Evolutionary conservation across 2,888 invertebrate genomes (phyloP).

Genomic region (Ornithoptera priamus): DNA sequence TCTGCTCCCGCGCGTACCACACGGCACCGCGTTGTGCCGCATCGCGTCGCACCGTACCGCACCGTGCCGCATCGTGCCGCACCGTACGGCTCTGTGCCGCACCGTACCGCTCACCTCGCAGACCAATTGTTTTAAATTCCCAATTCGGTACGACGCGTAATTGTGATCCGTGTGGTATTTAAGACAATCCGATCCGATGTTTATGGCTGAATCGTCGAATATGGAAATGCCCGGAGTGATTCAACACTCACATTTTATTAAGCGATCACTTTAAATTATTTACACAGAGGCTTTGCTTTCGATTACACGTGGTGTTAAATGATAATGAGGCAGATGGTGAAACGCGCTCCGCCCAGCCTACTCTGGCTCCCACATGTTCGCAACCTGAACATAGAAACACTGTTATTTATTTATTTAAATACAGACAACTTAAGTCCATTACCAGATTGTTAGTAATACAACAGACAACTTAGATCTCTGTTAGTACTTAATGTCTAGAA

Average conservation of each 20-base stretch:
- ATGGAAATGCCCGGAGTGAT: constrained; percentile 14
- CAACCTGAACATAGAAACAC: too few relatives aligned
- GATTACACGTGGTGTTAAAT: too few relatives aligned
- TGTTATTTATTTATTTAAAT: too few relatives aligned
- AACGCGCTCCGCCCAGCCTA: too few relatives aligned
- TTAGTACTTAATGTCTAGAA: too few relatives aligned
- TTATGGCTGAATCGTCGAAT: constrained; percentile 26
- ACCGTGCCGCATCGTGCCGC: constrained; percentile 31
- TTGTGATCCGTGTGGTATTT: constrained; percentile 25
- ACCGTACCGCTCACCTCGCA: constrained; percentile 29
- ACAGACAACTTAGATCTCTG: too few relatives aligned
- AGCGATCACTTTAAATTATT: neutral
- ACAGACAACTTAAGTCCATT: too few relatives aligned
- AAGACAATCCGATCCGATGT: constrained; percentile 31
- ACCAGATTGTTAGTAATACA: too few relatives aligned
- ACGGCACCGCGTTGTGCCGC: constrained; percentile 36
- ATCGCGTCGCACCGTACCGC: constrained; percentile 32
- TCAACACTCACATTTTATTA: neutral
- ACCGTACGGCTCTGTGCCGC: constrained; percentile 32
- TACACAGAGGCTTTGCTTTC: neutral
- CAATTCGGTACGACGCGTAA: constrained; percentile 31
- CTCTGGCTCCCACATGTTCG: too few relatives aligned
- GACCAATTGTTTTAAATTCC: constrained; percentile 38
- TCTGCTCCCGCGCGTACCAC: constrained; percentile 56
- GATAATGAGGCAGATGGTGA: too few relatives aligned